Percentiles rank a stretch among this genome's conserved stretches.
These are phyloP conservation scores for Molanna angustata DNA, from an alignment of 2,888 invertebrate species.

Conservation along the genomic window DNA sequence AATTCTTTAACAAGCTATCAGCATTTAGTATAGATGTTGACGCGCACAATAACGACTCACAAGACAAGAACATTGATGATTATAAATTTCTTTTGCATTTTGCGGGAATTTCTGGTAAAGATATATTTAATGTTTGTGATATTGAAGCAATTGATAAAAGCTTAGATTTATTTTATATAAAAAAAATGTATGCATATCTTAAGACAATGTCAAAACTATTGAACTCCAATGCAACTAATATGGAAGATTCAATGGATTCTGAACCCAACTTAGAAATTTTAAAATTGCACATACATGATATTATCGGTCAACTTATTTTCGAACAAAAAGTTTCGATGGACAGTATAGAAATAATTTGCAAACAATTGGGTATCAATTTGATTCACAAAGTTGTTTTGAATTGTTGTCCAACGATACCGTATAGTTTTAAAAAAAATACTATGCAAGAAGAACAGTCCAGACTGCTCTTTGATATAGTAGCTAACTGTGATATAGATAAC, in stretches of 20 bases:
- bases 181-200: constrained; percentile 57
- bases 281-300: constrained; percentile 54
- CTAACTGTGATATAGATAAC: constrained; percentile 6
- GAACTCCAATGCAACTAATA: constrained; percentile 36
- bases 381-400: constrained; percentile 70
- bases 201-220: constrained; percentile 54
- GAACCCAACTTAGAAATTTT: constrained; percentile 57
- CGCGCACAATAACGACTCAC: not conserved
- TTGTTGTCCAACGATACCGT: constrained; percentile 65
- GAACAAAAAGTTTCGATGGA: constrained; percentile 64
- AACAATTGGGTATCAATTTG: constrained; percentile 68
- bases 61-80: not conserved
- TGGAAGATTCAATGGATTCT: constrained; percentile 41
- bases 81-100: constrained; percentile 3
- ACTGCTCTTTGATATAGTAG: constrained; percentile 44
- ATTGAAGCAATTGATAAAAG: constrained; percentile 2
- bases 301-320: constrained; percentile 67
- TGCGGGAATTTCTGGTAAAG: constrained; percentile 10
- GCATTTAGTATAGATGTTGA: not conserved
- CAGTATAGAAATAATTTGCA: constrained; percentile 66
- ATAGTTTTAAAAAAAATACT: constrained; percentile 41
- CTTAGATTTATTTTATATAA: constrained; percentile 41
- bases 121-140: constrained; percentile 16
- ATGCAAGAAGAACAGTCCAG: constrained; percentile 43
- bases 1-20: constrained; percentile 11